Conservation (phyloP, 1,140 invertebrate genomes). For the Drosophila lini region DNA sequence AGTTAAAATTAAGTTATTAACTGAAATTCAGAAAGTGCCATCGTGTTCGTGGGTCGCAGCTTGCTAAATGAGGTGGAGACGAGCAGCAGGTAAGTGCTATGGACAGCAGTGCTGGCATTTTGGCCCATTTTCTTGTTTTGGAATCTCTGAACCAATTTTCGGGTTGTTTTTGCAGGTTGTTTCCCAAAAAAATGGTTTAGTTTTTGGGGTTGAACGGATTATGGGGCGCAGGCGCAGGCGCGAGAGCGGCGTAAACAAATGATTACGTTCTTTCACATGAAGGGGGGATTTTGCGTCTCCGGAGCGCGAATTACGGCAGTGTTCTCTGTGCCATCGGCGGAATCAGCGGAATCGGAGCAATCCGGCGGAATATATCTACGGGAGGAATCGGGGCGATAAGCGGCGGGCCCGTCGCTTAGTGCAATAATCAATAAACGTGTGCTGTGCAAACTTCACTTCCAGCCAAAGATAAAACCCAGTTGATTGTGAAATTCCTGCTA, state of each 20-base stretch:
- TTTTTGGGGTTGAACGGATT: constrained; percentile 13
- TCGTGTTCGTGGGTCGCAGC: constrained; percentile 15
- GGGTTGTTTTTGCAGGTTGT: constrained; percentile 14
- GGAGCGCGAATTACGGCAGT: constrained; percentile 62
- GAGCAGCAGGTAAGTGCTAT: constrained; percentile 16
- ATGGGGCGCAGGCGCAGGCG: constrained; percentile 43
- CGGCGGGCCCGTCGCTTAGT: constrained; percentile 42
- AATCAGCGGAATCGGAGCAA: constrained; percentile 21
- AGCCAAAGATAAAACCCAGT: constrained; percentile 63
- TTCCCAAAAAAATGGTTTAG: constrained; percentile 11
- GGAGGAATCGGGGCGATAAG: constrained; percentile 51
- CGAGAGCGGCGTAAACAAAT: constrained; percentile 77
- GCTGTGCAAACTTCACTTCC: constrained; percentile 53
- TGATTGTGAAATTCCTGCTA: constrained; percentile 62
- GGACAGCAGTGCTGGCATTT: constrained; percentile 19
- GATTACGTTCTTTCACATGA: constrained; percentile 41
- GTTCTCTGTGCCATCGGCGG: constrained; percentile 64
- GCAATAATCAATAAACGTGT: constrained; percentile 79
- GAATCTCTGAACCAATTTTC: constrained; percentile 13
- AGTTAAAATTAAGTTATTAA: background rate
- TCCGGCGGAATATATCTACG: constrained; percentile 28
- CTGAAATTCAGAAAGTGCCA: background rate
- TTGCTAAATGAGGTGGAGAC: constrained; percentile 29
- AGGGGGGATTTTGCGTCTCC: constrained; percentile 39
- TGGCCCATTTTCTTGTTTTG: constrained; percentile 29